These are phyloP conservation scores for Leucosticte australis DNA, from an alignment of 2,113 vertebrate genomes.

Conservation along the genomic window DNA sequence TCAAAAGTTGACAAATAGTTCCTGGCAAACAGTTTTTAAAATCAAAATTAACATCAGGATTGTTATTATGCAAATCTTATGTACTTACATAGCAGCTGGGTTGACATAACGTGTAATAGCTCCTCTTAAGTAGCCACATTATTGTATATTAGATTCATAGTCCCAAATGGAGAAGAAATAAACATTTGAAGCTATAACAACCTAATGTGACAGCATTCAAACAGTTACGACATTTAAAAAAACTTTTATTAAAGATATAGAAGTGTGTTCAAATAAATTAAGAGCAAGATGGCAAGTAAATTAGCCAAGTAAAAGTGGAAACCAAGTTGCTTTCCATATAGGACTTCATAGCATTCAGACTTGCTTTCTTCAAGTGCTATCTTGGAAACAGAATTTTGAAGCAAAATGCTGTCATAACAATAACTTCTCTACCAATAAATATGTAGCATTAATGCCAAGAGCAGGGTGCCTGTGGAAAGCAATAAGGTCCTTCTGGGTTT, in stretches of 20 bases:
- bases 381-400: neutral
- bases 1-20: neutral
- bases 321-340: neutral
- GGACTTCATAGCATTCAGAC: neutral
- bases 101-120: neutral
- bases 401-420: neutral
- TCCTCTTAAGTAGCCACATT: neutral
- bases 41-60: neutral
- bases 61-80: slow-evolving; percentile 7
- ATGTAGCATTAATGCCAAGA: neutral
- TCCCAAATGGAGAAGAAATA: neutral
- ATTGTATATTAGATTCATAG: neutral
- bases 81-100: slow-evolving; percentile 1
- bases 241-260: neutral
- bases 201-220: neutral
- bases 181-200: neutral
- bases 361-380: neutral
- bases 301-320: neutral
- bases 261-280: slow-evolving; percentile 13
- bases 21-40: neutral
- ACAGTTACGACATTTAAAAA: neutral
- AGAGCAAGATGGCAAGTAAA: neutral
- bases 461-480: neutral
- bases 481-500: neutral
- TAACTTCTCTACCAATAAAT: neutral